phyloP scores from a whole-genome alignment of 2,888 invertebrate genomes.

The Euplexia lucipara region DNA sequence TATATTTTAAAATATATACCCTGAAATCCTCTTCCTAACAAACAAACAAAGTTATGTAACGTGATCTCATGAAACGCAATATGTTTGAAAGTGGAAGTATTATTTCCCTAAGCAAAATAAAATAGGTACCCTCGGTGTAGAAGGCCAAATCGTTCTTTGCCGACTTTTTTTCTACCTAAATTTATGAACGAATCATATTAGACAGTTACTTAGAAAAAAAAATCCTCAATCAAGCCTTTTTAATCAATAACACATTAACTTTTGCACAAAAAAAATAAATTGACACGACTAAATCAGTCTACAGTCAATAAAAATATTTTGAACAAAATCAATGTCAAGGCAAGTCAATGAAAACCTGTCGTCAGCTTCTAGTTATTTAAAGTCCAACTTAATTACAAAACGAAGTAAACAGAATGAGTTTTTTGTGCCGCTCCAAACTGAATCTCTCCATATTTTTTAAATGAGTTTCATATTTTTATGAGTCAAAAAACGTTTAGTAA shows the following conservation, averaged over 20 bases:
- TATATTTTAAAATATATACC: no score
- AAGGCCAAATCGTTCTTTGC: no score
- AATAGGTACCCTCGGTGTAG: no score
- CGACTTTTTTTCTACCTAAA: background rate
- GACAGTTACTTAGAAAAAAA: background rate
- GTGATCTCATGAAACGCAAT: no score
- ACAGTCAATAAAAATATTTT: slow-evolving; percentile 42
- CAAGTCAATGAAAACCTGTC: slow-evolving; percentile 39
- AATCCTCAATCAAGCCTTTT: slow-evolving; percentile 6
- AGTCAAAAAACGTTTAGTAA: slow-evolving; percentile 62
- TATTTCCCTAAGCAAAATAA: no score
- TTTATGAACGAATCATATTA: background rate
- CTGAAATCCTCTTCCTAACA: no score
- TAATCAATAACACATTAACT: slow-evolving; percentile 36
- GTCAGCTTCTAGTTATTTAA: slow-evolving; percentile 41
- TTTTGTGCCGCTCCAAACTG: slow-evolving; percentile 54
- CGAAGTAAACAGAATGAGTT: slow-evolving; percentile 60
- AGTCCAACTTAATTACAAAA: slow-evolving; percentile 61
- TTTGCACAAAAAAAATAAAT: slow-evolving; percentile 17
- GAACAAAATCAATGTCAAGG: slow-evolving; percentile 46
- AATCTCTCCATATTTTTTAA: slow-evolving; percentile 60
- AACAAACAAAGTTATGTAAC: no score
- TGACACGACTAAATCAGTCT: slow-evolving; percentile 27
- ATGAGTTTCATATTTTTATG: slow-evolving; percentile 69
- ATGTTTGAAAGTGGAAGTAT: no score